Evolutionary conservation across 2,113 vertebrate species (phyloP), one percentile per base, ranked within the genome.

Genomic region (Phoenicopterus ruber): DNA sequence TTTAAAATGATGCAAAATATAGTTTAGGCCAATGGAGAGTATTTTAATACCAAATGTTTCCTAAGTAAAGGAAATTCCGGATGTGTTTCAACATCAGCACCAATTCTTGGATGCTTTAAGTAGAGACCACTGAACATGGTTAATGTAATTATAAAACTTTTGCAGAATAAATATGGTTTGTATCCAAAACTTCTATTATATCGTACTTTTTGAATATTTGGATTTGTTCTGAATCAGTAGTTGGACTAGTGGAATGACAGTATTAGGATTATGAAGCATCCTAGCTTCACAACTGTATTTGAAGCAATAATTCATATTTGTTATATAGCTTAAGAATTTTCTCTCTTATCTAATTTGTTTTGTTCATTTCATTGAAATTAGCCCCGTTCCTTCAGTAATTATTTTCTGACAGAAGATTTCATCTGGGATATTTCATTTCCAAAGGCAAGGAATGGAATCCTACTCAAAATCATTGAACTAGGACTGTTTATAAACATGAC

Each of bases 401-500:
- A 87, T 96, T 96, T 98, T 96, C 87, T 97, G 82, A 95, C 86
- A 96, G 85, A 95, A 76, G 62, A 90, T 96, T 96, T 98, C 91
- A 97, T 94, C 93, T 94, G 92, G 92, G 93, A 94, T 95, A 72
- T 93, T 92, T 90, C 14, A 65, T 85, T 97, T 97, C 46, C 81
- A 94, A 77, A 59, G 40, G 57, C 81, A 80, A 85, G 61, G 88
- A 94, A 55, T 71, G 40, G 79, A 98, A 90, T 82, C 58, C 84
- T 94, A 76, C 74, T 94, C 89, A 80, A 88, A 97, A 86, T 96
- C 72, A 78, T 83, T 96, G 85, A 96, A 81, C 47, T 72, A 88
- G n/a, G 77, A 93, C 54, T 95, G 72, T 97, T 97, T 97, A 83
- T 95, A 97, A 98, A 98, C 73, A 93, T 96, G 92, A 92, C 72